Conservation (phyloP, 2,888 invertebrate genomes). For the Scaptomyza parva region DNA sequence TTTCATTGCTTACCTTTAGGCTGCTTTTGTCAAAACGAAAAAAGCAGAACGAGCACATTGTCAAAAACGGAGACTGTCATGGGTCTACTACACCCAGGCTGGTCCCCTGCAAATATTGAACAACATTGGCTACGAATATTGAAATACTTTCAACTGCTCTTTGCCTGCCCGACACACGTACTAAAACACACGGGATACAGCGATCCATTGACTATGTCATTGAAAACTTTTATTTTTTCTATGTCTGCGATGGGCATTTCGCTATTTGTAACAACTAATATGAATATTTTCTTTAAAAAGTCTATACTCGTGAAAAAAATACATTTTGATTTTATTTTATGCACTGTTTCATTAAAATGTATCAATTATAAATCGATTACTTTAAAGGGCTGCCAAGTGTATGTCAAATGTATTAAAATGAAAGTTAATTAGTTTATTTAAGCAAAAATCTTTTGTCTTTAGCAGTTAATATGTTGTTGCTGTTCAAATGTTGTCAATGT, state of each 20-base stretch:
- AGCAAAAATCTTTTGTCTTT: not conserved
- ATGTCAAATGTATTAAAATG: not conserved
- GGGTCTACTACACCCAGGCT: not conserved
- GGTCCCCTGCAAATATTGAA: constrained; percentile 63
- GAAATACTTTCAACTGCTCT: constrained; percentile 53
- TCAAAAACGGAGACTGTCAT: constrained; percentile 1
- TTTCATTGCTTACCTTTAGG: constrained; percentile 24
- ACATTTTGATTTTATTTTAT: not conserved
- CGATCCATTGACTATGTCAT: constrained; percentile 2
- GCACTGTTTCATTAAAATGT: not conserved
- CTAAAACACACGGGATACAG: constrained; percentile 2
- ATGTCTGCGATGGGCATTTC: not conserved
- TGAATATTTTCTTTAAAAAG: not conserved
- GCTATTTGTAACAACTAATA: not conserved
- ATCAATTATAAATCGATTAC: not conserved
- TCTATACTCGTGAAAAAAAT: not conserved
- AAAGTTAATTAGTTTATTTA: not conserved
- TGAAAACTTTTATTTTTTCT: not conserved
- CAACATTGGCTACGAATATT: constrained; percentile 72
- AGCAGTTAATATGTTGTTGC: not conserved
- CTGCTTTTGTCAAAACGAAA: constrained; percentile 1
- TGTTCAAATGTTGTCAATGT: no score
- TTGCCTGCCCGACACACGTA: constrained; percentile 7
- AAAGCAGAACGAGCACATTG: constrained; percentile 15
- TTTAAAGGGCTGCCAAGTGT: not conserved